Percentiles rank a stretch among this genome's conserved stretches.
These are phyloP conservation scores for Loripinus fragilis DNA, from an alignment of 2,888 invertebrate genomes.

Conservation along the genomic window DNA sequence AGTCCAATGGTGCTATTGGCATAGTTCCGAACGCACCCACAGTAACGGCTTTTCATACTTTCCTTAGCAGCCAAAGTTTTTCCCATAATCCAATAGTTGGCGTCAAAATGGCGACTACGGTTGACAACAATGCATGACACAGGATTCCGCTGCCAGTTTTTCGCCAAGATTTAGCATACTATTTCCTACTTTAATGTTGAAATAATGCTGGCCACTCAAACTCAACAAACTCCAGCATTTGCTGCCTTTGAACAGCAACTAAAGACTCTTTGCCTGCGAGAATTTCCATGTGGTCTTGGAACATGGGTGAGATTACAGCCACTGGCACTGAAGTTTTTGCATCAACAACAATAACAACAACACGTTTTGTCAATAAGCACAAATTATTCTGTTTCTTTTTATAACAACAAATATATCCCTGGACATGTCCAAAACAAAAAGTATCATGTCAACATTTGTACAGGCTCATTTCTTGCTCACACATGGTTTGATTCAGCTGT, in stretches of 20 bases:
- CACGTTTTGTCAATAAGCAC: no score
- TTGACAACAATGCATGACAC: slow-evolving; percentile 58
- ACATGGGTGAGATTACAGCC: slow-evolving; percentile 81
- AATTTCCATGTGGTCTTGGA: slow-evolving; percentile 82
- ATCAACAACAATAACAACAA: no score
- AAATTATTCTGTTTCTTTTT: no score
- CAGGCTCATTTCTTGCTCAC: no score
- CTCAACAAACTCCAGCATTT: slow-evolving; percentile 67
- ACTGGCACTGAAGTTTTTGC: no score
- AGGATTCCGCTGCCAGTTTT: slow-evolving; percentile 24
- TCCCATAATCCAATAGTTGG: slow-evolving; percentile 36
- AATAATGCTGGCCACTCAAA: slow-evolving; percentile 41
- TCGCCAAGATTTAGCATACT: not conserved
- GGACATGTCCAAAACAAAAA: no score
- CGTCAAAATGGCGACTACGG: slow-evolving; percentile 74
- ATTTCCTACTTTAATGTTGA: not conserved
- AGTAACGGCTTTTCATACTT: not conserved
- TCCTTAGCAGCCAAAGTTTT: not conserved
- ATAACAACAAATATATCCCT: no score
- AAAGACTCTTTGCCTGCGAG: slow-evolving; percentile 78
- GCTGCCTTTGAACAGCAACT: slow-evolving; percentile 78
- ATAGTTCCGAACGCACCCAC: no score
- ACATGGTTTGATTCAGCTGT: no score
- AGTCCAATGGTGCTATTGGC: no score
- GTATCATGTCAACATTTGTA: no score